Evolutionary conservation across 2,888 invertebrate species (phyloP), one percentile per base, ranked within the genome.

Genomic region (Lepidonotus clava): DNA sequence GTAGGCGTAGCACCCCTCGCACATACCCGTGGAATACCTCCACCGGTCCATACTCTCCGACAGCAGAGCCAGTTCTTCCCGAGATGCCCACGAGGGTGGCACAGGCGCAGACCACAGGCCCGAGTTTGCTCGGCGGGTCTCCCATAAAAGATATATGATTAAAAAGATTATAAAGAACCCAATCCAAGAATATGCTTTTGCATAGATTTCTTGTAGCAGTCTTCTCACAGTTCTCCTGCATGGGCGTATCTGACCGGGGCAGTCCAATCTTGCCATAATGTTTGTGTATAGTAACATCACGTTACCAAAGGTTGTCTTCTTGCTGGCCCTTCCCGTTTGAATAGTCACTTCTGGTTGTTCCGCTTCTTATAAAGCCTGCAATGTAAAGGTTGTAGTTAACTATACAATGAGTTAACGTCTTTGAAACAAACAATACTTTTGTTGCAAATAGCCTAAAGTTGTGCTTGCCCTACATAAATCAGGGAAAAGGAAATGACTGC

Each of bases 1-100:
- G 76, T 76, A 76, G 1, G 76, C 76, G 32, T 21, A 40, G 40
- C 76, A 76, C n/a, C 76, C 76, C n/a, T 36, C 38, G 36, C 76
- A 76, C 76, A 76, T 76, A 2, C 76, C 76, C 4, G 76, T 24
- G 1, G 38, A 36, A 18, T 6, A 76, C 21, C 38, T 21, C 76
- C 76, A 76, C 21, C 24, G 18, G 21, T 14, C 40, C 36, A 76
- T 34, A 28, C 76, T 76, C 1, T 40, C 40, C 24, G 4, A 11
- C 2, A 76, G 24, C 1, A 40, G 38, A 6, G 38, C 40, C 18
- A 21, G 4, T 38, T 76, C 76, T 1, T 6, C 76, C 14, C 11
- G 28, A 24, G 61, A 28, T 4, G 61, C 21, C 61, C 61, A 61
- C 11, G 24, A 11, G 0, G 61, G 61, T 28, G 61, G 28, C 1